Evolutionary conservation across 2,797 vertebrate species (phyloP).

Genomic region (Argya squamiceps): DNA sequence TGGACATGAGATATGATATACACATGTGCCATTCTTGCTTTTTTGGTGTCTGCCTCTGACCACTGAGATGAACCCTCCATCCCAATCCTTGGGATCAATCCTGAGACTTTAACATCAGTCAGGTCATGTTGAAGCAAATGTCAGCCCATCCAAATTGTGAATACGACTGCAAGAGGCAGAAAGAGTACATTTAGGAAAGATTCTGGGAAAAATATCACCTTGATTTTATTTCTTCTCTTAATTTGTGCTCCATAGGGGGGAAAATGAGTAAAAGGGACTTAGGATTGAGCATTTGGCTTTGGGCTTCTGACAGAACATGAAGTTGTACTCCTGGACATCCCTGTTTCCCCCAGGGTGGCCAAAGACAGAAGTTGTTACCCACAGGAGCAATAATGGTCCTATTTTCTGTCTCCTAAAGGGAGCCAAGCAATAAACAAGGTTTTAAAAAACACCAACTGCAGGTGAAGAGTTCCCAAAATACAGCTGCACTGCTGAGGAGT

Average conservation of each 20-base stretch:
- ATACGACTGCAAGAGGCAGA: not conserved
- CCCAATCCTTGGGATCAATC: not conserved
- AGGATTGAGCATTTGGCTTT: not conserved
- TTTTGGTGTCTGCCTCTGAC: not conserved
- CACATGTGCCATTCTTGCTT: not conserved
- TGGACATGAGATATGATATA: accelerated
- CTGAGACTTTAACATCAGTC: not conserved
- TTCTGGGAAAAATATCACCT: not conserved
- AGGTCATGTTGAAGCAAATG: not conserved
- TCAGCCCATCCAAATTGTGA: not conserved
- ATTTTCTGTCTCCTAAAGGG: not conserved
- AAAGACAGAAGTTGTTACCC: not conserved
- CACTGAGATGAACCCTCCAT: not conserved
- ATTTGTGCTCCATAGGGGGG: accelerated
- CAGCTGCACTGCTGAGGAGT: not conserved
- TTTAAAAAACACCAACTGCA: not conserved
- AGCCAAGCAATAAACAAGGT: not conserved
- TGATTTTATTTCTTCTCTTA: not conserved
- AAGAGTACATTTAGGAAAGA: not conserved
- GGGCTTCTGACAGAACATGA: not conserved
- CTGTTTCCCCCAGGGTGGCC: not conserved
- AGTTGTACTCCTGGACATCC: not conserved
- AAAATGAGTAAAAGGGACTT: not conserved
- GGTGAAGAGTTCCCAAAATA: not conserved
- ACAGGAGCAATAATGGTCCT: not conserved